Conservation (phyloP, 2,113 vertebrate species). For the Melanerpes aurifrons region DNA sequence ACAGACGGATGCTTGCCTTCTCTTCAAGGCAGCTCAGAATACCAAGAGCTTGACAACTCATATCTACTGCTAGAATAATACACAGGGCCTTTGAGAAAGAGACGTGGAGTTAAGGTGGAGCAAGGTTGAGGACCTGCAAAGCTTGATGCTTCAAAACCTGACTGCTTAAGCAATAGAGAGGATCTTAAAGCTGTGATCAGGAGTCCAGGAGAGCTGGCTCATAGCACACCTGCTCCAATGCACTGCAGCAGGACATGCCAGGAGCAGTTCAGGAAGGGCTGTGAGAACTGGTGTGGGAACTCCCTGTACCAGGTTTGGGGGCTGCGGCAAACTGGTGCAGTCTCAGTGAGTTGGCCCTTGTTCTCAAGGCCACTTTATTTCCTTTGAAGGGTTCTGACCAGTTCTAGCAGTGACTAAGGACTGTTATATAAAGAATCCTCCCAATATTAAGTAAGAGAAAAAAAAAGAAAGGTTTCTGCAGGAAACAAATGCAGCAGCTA, state of each 20-base stretch:
- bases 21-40: not conserved
- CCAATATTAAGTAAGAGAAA: not conserved
- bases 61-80: not conserved
- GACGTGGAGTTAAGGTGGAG: not conserved
- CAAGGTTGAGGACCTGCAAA: not conserved
- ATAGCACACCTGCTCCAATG: not conserved
- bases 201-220: not conserved
- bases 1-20: not conserved
- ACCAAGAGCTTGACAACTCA: not conserved
- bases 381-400: not conserved
- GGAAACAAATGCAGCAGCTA: not conserved
- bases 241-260: not conserved
- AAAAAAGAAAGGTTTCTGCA: rapidly evolving
- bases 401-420: not conserved
- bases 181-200: not conserved
- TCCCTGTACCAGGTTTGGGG: rapidly evolving
- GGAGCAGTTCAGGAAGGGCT: not conserved
- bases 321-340: not conserved
- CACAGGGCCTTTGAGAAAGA: not conserved
- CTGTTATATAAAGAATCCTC: not conserved
- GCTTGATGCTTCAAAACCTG: not conserved
- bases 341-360: not conserved
- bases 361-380: not conserved
- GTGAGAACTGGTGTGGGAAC: not conserved
- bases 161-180: not conserved